Base-by-base conservation (phyloP, 2,797 vertebrate species). In the Leucoraja ocellata region DNA sequence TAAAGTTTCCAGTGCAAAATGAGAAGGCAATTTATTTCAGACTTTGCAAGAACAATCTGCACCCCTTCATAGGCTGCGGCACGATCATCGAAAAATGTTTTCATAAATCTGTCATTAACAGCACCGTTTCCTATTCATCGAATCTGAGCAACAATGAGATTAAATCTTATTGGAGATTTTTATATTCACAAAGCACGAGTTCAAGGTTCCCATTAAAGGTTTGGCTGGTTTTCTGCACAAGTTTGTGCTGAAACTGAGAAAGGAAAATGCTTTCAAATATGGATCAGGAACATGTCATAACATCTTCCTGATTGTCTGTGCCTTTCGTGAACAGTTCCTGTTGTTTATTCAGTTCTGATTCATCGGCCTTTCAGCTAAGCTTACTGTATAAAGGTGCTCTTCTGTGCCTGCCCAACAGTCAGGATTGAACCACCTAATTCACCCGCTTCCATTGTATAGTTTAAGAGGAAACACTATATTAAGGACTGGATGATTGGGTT, bases 21-120 rank as follows among this genome's bases (percentile, higher is more conserved):
- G n/a, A n/a, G 84, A 88, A 68, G 61, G 28, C 6, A n/a, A 28
- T 13, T 14, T 28, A 10, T 88, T 88, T 88, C 54, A 86, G 54
- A 86, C 83, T n/a, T 63, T 63, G 84, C 93, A 58, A 94, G 93
- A 95, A 94, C 93, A 94, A 91, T 94, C 95, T 93, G 95, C 95
- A 94, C 95, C 95, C 95, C 95, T 76, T 93, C 93, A 94, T 91
- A 93, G 91, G 93, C 58, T 61, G 28, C 61, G 25, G 11, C 83
- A 21, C 61, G 5, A 65, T 32, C 61, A 88, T 65, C 18, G 94
- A 94, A 94, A 93, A 93, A 79, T 95, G 91, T 94, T 94, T 94
- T 95, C 94, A 61, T 93, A 18, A 8, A 18, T 95, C 95, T 96
- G 93, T 96, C 96, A 95, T 93, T 86, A 0, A 93, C 93, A 93